Percentiles rank a stretch among this genome's conserved stretches.
phyloP scores from a whole-genome alignment of 1,140 invertebrate genomes.

The Rhopalosiphum maidis region DNA sequence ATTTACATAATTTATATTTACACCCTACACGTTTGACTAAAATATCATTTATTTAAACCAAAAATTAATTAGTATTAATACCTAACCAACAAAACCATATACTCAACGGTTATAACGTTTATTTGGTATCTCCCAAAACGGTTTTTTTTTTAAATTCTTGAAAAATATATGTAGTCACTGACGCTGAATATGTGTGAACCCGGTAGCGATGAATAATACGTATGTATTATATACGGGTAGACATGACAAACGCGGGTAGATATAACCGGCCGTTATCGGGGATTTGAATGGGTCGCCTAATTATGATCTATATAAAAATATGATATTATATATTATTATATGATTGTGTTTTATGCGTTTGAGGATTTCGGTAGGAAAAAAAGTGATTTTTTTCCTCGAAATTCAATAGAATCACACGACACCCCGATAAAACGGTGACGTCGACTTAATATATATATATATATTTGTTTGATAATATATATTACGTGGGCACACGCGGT shows the following conservation, averaged over 20 bases:
- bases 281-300: slow-evolving; percentile 32
- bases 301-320: slow-evolving; percentile 31
- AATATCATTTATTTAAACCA: background rate
- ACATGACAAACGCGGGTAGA: background rate
- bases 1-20: background rate
- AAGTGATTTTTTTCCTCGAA: slow-evolving; percentile 11
- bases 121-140: background rate
- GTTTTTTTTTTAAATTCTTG: background rate
- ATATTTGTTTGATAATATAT: slow-evolving; percentile 4
- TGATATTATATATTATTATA: background rate
- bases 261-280: background rate
- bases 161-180: background rate
- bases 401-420: slow-evolving; percentile 15
- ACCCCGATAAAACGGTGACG: slow-evolving; percentile 24
- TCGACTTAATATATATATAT: slow-evolving; percentile 23
- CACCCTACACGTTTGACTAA: background rate
- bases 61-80: background rate
- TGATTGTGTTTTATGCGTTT: background rate
- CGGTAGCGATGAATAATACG: background rate
- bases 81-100: no score
- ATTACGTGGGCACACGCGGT: slow-evolving; percentile 1
- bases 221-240: background rate
- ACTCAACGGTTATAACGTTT: background rate
- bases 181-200: background rate
- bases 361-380: slow-evolving; percentile 9